A percentile compares a stretch with the other conserved stretches of the same genome.
Evolutionary conservation across 2,113 vertebrate species (phyloP).

Genomic region (Cryptoleucopteryx plumbea): DNA sequence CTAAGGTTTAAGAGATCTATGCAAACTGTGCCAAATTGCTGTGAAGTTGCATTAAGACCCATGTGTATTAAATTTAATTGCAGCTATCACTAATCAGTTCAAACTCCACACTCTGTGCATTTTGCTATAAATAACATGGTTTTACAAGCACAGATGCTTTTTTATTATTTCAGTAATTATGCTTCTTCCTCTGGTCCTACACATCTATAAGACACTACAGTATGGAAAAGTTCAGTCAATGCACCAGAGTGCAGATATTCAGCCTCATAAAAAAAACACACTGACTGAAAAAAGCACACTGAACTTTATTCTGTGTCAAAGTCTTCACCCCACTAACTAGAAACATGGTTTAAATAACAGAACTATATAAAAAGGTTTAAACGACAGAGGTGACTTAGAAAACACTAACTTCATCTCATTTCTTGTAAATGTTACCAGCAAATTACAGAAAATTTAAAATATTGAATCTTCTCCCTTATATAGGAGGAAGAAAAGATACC

Average conservation of each 20-base stretch:
- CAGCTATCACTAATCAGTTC: neutral
- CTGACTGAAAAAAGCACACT: neutral
- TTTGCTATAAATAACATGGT: neutral
- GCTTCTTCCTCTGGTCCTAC: neutral
- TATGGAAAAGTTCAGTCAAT: neutral
- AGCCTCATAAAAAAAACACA: neutral
- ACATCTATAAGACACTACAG: neutral
- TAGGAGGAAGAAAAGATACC: constrained; percentile 12
- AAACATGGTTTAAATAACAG: neutral
- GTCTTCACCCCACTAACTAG: neutral
- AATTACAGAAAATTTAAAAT: constrained; percentile 61
- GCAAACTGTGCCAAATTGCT: neutral
- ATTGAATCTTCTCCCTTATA: constrained; percentile 1
- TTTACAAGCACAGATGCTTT: neutral
- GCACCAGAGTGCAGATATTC: neutral
- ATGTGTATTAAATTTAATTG: neutral
- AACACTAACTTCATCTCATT: neutral
- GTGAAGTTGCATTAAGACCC: neutral
- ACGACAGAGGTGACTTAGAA: neutral
- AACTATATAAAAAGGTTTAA: neutral
- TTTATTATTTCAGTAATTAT: neutral
- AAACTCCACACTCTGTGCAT: neutral
- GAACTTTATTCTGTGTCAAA: neutral
- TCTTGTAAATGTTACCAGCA: constrained; percentile 38
- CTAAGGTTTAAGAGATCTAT: neutral